Evolutionary conservation across 2,113 vertebrate genomes (phyloP), one percentile per base, ranked within the genome.

Genomic region (Salvator merianae): DNA sequence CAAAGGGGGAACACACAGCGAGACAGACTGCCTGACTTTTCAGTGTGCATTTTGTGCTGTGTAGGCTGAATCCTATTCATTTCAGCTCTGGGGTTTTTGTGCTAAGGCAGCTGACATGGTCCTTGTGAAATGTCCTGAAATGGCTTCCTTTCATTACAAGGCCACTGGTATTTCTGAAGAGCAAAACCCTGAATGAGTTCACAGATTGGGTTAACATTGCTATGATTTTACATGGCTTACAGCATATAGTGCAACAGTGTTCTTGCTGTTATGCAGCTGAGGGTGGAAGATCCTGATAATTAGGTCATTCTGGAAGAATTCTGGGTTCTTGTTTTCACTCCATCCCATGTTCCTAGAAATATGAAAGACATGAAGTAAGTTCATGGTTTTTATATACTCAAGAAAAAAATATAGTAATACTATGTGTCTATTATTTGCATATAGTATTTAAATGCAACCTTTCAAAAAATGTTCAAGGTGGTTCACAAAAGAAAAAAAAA

Each of bases 1-100:
- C 91, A 93, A 90, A 95, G 83, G 66, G 79, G 66, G 84, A 91
- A 47, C 83, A 91, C 24, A 38, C n/a, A 47, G 34, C 78, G 81
- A 92, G 89, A 87, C 80, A 88, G 38, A 90, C 85, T 83, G 71
- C 55, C 89, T 73, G 83, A 43, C 70, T 90, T 89, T 82, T 89
- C 59, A 24, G 50, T 70, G 89, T 83, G 88, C 18, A 20, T 89
- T 90, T 91, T 86, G 74, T 80, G 43, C 3, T 89, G 79, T 91
- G 76, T 47, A 80, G 85, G 63, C 76, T 55, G 76, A 79, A 76
- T 81, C 38, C 84, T 72, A 76, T 77, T 85, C 85, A 92, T 71
- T 81, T 81, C 71, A 83, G 2, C 0, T 81, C 84, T 82, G 70
- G 82, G 38, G 13, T 14, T 55, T 69, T 69, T 81, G 79, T 89